phyloP scores from a whole-genome alignment of 2,888 invertebrate genomes.

The Calliopum simillimum region DNA sequence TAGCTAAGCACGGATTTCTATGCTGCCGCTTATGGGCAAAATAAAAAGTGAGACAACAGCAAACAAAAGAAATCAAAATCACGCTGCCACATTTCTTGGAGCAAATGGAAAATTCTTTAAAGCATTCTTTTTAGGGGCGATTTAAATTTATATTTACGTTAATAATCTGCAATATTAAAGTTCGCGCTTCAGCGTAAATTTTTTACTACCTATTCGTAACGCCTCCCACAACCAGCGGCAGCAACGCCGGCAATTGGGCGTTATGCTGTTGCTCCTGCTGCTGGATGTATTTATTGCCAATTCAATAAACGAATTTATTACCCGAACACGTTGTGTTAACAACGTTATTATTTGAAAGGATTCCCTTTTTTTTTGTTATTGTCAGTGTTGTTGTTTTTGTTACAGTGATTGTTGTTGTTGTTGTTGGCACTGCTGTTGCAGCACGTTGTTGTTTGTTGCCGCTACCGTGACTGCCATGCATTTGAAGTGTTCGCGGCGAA shows the following conservation, averaged over 20 bases:
- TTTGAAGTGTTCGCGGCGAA: background rate
- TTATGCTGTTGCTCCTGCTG: background rate
- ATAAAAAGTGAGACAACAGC: slow-evolving; percentile 3
- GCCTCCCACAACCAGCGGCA: slow-evolving; percentile 3
- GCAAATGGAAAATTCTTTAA: slow-evolving; percentile 17
- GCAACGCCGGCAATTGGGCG: slow-evolving; percentile 1
- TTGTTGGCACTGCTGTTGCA: slow-evolving; percentile 9
- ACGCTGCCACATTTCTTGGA: background rate
- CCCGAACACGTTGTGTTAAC: slow-evolving; percentile 60
- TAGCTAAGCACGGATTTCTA: slow-evolving; percentile 7
- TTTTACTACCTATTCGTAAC: background rate
- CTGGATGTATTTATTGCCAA: slow-evolving; percentile 57
- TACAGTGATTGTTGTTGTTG: background rate
- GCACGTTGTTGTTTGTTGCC: too few relatives aligned
- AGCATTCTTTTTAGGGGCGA: slow-evolving; percentile 32
- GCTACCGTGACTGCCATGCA: background rate
- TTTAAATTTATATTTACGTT: slow-evolving; percentile 36
- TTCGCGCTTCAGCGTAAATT: background rate
- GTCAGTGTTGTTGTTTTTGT: background rate
- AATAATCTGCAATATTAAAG: slow-evolving; percentile 21
- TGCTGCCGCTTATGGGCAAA: slow-evolving; percentile 25
- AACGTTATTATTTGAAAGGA: slow-evolving; percentile 57
- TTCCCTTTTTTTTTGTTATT: slow-evolving; percentile 6
- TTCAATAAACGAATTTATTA: slow-evolving; percentile 64
- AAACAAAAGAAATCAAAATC: background rate